Conservation (phyloP, 2,797 vertebrate genomes). For the Catamblyrhynchus diadema region DNA sequence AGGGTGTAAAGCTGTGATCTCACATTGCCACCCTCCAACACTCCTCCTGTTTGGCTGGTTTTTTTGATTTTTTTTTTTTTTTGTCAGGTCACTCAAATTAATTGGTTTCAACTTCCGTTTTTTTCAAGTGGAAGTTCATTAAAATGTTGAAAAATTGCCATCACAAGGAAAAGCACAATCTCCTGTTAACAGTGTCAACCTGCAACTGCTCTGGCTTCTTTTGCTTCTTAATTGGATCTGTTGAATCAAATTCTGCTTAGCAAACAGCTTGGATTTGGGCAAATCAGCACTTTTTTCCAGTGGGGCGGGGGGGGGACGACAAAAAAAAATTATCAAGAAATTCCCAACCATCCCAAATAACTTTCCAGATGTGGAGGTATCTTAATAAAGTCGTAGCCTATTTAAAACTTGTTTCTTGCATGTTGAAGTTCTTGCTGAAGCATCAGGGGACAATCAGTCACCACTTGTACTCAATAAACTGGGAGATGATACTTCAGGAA, state of each 20-base stretch:
- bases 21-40: background rate
- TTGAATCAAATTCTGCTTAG: constrained; percentile 18
- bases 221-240: constrained; percentile 32
- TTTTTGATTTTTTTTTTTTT: background rate
- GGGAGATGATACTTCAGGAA: constrained; percentile 2
- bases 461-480: constrained; percentile 5
- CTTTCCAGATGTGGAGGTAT: background rate
- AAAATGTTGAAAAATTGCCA: constrained; percentile 47
- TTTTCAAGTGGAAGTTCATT: constrained; percentile 8
- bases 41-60: background rate
- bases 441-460: constrained; percentile 34
- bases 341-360: background rate
- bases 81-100: constrained; percentile 17
- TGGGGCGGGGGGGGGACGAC: accelerated
- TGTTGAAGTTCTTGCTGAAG: background rate
- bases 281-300: constrained; percentile 9
- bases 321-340: background rate
- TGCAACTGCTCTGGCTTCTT: background rate
- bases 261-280: background rate
- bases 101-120: background rate
- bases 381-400: background rate
- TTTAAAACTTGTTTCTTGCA: background rate
- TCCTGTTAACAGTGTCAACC: constrained; percentile 39
- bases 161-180: constrained; percentile 35
- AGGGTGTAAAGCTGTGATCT: constrained; percentile 35